These are phyloP conservation scores for Bubalus kerabau DNA, from an alignment of 2,113 vertebrate genomes.

Conservation along the genomic window DNA sequence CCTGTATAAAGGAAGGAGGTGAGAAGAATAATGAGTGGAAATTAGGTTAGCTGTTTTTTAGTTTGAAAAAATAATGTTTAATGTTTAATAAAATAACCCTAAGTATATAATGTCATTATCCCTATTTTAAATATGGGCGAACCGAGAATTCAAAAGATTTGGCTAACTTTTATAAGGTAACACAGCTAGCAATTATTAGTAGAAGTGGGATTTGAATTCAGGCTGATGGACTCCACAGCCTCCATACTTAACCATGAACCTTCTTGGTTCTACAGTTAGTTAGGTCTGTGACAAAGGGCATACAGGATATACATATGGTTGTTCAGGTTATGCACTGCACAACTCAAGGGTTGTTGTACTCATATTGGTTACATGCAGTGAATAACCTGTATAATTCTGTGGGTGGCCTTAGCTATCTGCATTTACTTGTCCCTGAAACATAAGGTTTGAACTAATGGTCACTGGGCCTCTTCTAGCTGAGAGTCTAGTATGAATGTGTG, in stretches of 20 bases:
- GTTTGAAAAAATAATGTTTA: background rate
- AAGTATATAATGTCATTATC: background rate
- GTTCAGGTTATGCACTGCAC: background rate
- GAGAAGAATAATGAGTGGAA: background rate
- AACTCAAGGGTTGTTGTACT: background rate
- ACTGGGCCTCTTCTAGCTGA: background rate
- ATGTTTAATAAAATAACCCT: background rate
- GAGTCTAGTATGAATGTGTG: background rate
- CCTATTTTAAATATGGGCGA: background rate
- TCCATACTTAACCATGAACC: background rate
- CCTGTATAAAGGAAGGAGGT: background rate
- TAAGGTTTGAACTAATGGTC: background rate
- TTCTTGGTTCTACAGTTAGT: background rate
- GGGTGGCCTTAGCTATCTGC: background rate
- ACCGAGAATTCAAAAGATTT: background rate
- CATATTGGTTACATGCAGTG: background rate
- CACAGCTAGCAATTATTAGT: background rate
- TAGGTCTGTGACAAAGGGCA: background rate
- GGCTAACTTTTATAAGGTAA: background rate
- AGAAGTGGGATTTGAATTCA: background rate
- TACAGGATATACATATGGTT: background rate
- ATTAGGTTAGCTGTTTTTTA: background rate
- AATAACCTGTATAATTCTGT: background rate
- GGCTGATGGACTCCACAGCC: background rate
- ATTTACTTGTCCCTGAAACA: background rate